Evolutionary conservation across 2,888 invertebrate species (phyloP), one percentile per base, ranked within the genome.

Genomic region (Heteropelma amictum): DNA sequence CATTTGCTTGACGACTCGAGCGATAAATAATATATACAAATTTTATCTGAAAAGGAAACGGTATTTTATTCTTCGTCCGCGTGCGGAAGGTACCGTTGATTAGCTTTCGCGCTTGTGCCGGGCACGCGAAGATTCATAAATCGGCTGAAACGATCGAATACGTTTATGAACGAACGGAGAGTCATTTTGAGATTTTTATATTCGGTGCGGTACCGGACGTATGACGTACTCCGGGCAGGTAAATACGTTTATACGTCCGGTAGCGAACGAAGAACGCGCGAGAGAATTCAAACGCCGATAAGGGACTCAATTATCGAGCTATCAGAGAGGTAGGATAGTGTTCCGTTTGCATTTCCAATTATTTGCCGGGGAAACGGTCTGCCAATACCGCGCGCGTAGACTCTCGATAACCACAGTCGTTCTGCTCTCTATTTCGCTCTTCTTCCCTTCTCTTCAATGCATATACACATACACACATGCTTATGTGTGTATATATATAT

Each of bases 231-330:
- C 3, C 26, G 7, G 3, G 5, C 67, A 61, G 60, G 60, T 42
- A 42, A 28, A 3, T 23, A 14, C 35, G 14, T 71, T 14, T 21
- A 33, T 51, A 35, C 56, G 51, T 49, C 28, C 38, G 63, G 47
- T 56, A 47, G 42, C 12, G 42, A 42, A 45, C 23, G 58, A 40
- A 60, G 63, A 72, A 72, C 67, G 72, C 67, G 58, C 45, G 81
- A 80, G 79, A 79, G 79, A 81, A 83, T 84, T 86, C 84, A 82
- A 87, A 83, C 80, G 83, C 85, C 84, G 88, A 88, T 88, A 88
- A 88, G 88, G 85, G 88, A 88, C 87, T 87, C 88, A 88, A 89
- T 89, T 89, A 89, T 88, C 86, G 85, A 88, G 85, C 88, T 87
- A 88, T 87, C 88, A 86, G 85, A 84, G 85, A 79, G 82, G 45